phyloP scores from a whole-genome alignment of 1,140 invertebrate genomes.

The Anoplophora glabripennis region DNA sequence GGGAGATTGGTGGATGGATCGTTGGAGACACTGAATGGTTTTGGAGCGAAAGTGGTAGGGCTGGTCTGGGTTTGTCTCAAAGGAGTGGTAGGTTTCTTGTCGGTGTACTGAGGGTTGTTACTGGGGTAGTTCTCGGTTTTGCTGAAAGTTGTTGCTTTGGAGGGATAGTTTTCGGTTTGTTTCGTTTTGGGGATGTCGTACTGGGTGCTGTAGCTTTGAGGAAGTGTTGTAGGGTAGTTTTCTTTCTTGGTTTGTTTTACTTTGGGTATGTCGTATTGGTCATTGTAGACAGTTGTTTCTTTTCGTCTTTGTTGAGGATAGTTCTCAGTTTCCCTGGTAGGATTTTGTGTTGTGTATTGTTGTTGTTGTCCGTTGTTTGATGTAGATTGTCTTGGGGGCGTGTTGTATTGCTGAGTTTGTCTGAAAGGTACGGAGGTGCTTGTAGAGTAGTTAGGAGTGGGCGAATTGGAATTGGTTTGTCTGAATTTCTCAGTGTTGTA shows the following conservation, averaged over 20 bases:
- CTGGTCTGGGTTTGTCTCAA: constrained; percentile 33
- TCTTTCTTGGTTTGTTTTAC: constrained; percentile 23
- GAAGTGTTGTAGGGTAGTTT: constrained; percentile 23
- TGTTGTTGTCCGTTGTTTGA: constrained; percentile 51
- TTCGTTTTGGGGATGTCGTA: constrained; percentile 31
- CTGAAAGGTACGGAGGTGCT: constrained; percentile 46
- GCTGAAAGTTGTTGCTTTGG: constrained; percentile 21
- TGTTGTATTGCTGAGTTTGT: constrained; percentile 36
- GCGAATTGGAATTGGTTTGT: constrained; percentile 8
- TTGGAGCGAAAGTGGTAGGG: constrained; percentile 43
- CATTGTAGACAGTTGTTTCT: constrained; percentile 4
- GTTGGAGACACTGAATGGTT: constrained; percentile 29
- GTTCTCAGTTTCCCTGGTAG: constrained; percentile 35
- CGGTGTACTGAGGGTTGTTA: constrained; percentile 31
- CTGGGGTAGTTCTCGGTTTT: constrained; percentile 30
- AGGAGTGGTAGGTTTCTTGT: constrained; percentile 35
- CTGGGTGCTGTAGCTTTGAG: constrained; percentile 19
- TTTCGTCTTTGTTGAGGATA: constrained; percentile 31
- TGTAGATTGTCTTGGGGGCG: constrained; percentile 25
- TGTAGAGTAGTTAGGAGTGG: constrained; percentile 31
- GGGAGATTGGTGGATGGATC: constrained; percentile 25
- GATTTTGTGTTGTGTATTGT: constrained; percentile 47
- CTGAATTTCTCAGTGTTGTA: too few species aligned
- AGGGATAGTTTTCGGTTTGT: constrained; percentile 24
- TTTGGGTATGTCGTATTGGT: constrained; percentile 24